A percentile compares a stretch with the other conserved stretches of the same genome.
These are phyloP conservation scores for Coendou prehensilis DNA, from an alignment of 2,797 vertebrate genomes.

Conservation along the genomic window DNA sequence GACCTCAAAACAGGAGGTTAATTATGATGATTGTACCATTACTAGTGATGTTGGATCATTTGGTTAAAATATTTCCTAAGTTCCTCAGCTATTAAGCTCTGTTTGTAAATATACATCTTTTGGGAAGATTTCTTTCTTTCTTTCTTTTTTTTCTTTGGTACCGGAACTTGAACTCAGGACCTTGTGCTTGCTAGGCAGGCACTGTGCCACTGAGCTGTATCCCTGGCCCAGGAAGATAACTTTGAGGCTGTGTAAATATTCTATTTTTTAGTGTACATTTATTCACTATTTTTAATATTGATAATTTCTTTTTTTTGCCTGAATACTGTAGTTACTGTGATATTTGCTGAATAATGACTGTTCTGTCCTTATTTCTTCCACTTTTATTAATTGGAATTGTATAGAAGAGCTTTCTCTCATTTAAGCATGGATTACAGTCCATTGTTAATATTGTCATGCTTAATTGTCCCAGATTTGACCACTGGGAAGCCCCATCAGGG, in stretches of 20 bases:
- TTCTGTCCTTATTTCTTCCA: background rate
- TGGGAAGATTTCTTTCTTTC: background rate
- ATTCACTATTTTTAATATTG: slow-evolving; percentile 25
- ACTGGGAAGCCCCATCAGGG: background rate
- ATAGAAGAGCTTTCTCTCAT: background rate
- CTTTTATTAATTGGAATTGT: slow-evolving; percentile 44
- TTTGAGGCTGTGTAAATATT: background rate
- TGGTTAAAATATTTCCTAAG: slow-evolving; percentile 22
- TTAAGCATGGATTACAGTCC: background rate
- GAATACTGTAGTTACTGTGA: background rate
- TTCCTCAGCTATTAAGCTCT: slow-evolving; percentile 30
- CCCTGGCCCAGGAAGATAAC: background rate
- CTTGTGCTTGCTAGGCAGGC: too few relatives aligned
- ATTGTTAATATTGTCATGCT: slow-evolving; percentile 7
- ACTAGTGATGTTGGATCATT: background rate
- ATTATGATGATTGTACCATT: background rate
- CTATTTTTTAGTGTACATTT: background rate
- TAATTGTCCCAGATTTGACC: background rate
- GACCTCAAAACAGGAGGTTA: background rate
- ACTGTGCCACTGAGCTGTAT: too few relatives aligned
- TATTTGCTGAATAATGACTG: slow-evolving; percentile 22
- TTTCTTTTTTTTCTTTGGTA: too few relatives aligned
- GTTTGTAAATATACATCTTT: slow-evolving; percentile 42
- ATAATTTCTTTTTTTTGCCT: background rate
- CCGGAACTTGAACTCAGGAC: too few relatives aligned